These are phyloP conservation scores for Phataginus tricuspis DNA, from an alignment of 2,797 vertebrate genomes.

Conservation along the genomic window DNA sequence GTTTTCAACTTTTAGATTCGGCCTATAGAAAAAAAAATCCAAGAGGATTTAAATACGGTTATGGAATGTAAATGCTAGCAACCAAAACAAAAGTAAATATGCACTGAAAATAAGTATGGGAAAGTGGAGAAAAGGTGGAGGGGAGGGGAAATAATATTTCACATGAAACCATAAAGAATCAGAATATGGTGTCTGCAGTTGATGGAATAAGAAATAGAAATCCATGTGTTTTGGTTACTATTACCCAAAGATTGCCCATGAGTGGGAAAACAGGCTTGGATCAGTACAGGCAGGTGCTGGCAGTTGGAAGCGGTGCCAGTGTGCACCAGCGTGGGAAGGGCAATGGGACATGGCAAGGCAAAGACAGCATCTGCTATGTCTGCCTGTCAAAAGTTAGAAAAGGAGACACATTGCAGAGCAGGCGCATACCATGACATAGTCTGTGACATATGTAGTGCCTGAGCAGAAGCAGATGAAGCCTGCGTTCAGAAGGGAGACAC, in stretches of 20 bases:
- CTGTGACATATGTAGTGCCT: no score
- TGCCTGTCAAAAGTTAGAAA: neutral
- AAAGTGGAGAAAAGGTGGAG: neutral
- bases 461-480: neutral
- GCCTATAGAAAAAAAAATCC: neutral
- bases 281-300: neutral
- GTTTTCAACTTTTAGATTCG: constrained; percentile 3
- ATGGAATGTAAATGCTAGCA: neutral
- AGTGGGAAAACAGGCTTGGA: neutral
- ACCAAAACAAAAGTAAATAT: neutral
- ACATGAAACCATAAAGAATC: neutral
- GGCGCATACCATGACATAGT: neutral
- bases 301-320: neutral
- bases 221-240: neutral
- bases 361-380: neutral
- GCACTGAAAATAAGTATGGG: neutral
- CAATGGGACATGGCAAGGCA: neutral
- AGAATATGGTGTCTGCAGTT: neutral
- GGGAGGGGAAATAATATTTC: neutral
- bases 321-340: neutral
- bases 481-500: neutral
- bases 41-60: neutral
- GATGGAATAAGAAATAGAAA: neutral
- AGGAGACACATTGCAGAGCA: neutral
- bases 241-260: neutral